Conservation (phyloP, 2,113 vertebrate species). For the Muntiacus muntjak region DNA sequence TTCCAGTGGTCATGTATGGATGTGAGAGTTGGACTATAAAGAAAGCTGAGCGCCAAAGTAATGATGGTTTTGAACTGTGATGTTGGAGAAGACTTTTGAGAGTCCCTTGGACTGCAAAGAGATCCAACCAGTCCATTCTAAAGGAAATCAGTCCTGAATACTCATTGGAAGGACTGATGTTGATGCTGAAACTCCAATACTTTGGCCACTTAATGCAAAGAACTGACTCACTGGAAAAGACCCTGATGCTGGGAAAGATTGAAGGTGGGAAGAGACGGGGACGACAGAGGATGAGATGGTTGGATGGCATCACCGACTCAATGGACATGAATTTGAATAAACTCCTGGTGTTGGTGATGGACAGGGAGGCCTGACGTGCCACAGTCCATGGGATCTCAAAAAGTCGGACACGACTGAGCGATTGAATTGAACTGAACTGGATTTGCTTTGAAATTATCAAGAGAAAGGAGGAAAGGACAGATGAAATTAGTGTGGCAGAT, state of each 20-base stretch:
- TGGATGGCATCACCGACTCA: not conserved
- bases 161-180: not conserved
- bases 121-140: not conserved
- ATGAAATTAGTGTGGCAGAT: not conserved
- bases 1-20: not conserved
- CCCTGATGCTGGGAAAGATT: not conserved
- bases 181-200: not conserved
- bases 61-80: not conserved
- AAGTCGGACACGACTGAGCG: not conserved
- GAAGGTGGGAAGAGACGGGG: not conserved
- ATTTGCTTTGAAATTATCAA: conserved; percentile 36
- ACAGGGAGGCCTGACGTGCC: fast-evolving
- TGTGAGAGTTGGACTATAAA: not conserved
- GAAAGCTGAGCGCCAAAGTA: not conserved
- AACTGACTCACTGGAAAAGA: not conserved
- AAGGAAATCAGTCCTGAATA: too few species aligned
- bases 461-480: not conserved
- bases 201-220: fast-evolving
- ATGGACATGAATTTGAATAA: not conserved
- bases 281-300: fast-evolving
- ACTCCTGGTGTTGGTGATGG: not conserved
- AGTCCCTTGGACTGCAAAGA: not conserved
- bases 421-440: not conserved
- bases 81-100: not conserved
- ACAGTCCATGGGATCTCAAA: not conserved